These are phyloP conservation scores for Dendrocincla fuliginosa DNA, from an alignment of 2,797 vertebrate genomes.

Conservation along the genomic window DNA sequence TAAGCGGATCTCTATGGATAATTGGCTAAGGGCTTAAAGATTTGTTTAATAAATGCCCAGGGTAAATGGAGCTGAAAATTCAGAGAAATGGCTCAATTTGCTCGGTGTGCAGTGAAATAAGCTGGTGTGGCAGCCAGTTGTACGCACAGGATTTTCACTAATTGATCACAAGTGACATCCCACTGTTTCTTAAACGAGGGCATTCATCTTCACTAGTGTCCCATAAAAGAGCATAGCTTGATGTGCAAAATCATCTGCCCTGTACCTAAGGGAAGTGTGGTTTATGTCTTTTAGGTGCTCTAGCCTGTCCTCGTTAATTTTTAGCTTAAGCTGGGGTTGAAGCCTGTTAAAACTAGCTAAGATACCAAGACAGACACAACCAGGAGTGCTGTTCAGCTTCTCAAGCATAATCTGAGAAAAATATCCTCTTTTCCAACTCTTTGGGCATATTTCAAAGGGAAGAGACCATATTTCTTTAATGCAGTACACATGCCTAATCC, in stretches of 20 bases:
- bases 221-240: not conserved
- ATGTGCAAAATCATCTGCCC: not conserved
- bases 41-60: slow-evolving; percentile 66
- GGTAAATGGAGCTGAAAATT: slow-evolving; percentile 73
- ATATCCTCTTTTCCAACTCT: not conserved
- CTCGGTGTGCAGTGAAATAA: slow-evolving; percentile 56
- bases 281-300: not conserved
- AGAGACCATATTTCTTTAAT: not conserved
- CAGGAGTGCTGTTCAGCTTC: not conserved
- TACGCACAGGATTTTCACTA: slow-evolving; percentile 33
- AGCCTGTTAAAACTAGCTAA: not conserved
- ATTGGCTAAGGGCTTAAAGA: slow-evolving; percentile 54
- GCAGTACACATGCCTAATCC: not conserved
- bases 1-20: slow-evolving; percentile 34
- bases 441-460: not conserved
- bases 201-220: slow-evolving; percentile 39
- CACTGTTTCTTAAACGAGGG: slow-evolving; percentile 40
- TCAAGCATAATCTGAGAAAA: not conserved
- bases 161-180: slow-evolving; percentile 48
- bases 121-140: slow-evolving; percentile 3
- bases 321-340: not conserved
- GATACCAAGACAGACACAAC: not conserved
- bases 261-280: not conserved
- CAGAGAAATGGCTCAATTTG: slow-evolving; percentile 61
- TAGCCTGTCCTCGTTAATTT: not conserved